Conservation (phyloP, 2,888 invertebrate genomes). For the Plebejus argus region DNA sequence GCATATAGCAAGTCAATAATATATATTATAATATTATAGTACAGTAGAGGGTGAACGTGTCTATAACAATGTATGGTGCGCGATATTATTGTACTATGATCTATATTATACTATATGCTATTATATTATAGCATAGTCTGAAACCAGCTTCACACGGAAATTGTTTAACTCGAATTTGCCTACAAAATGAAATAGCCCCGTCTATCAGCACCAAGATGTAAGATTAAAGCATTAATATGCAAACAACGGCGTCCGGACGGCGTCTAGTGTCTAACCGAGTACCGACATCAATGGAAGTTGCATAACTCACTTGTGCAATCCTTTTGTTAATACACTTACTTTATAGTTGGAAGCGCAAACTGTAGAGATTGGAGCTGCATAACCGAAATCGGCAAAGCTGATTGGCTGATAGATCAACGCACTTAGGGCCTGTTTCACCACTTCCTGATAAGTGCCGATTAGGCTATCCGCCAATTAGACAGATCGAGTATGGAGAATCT, state of each 20-base stretch:
- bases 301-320: slow-evolving; percentile 31
- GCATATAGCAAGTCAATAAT: no score
- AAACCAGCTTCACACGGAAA: neutral
- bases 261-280: slow-evolving; percentile 27
- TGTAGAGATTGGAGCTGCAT: neutral
- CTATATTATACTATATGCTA: no score
- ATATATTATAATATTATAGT: no score
- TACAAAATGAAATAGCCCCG: neutral
- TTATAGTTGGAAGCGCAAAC: neutral
- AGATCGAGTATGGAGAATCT: no score
- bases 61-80: no score
- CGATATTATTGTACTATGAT: no score
- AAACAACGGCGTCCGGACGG: slow-evolving; percentile 38
- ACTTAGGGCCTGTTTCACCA: neutral
- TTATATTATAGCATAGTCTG: no score
- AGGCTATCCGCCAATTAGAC: no score
- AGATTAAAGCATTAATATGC: slow-evolving; percentile 45
- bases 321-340: slow-evolving; percentile 20
- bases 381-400: neutral
- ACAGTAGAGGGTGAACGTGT: no score
- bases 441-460: no score
- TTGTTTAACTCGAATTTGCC: neutral
- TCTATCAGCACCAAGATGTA: slow-evolving; percentile 10
- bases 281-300: slow-evolving; percentile 13
- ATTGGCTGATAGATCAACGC: neutral